Conservation (phyloP, 2,797 vertebrate genomes). For the Clarias fuscus region DNA sequence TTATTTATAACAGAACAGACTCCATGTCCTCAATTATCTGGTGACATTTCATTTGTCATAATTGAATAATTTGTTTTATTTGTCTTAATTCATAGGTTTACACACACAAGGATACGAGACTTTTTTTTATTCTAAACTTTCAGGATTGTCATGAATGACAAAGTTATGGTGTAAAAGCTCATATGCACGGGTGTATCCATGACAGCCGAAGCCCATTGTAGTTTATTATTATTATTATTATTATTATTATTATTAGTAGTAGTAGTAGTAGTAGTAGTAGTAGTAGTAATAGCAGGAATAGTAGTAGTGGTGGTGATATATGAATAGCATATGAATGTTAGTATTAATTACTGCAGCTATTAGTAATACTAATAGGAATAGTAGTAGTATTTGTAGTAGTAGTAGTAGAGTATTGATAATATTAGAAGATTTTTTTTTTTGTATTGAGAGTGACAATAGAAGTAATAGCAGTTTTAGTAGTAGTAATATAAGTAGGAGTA, state of each 20-base stretch:
- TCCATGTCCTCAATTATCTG: not conserved
- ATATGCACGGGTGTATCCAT: not conserved
- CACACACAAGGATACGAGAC: not conserved
- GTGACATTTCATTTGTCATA: not conserved
- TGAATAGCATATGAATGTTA: not conserved
- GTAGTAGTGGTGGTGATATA: not conserved
- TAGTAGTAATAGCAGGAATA: not conserved
- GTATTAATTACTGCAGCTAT: too few relatives aligned
- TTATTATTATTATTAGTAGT: not conserved
- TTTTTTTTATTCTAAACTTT: not conserved
- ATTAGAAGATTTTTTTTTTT: too few relatives aligned
- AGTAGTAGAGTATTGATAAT: not conserved
- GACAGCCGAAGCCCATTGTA: not conserved
- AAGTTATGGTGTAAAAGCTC: not conserved
- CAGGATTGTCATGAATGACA: not conserved
- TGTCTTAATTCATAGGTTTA: not conserved
- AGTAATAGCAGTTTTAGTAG: not conserved
- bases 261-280: not conserved
- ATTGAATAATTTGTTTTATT: not conserved
- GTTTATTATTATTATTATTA: not conserved
- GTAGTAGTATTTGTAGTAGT: not conserved
- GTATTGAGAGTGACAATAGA: not conserved
- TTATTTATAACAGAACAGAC: not conserved
- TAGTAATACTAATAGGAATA: not conserved
- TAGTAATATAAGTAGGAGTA: not conserved